Evolutionary conservation across 2,888 invertebrate species (phyloP).

Genomic region (Steromphala cineraria): DNA sequence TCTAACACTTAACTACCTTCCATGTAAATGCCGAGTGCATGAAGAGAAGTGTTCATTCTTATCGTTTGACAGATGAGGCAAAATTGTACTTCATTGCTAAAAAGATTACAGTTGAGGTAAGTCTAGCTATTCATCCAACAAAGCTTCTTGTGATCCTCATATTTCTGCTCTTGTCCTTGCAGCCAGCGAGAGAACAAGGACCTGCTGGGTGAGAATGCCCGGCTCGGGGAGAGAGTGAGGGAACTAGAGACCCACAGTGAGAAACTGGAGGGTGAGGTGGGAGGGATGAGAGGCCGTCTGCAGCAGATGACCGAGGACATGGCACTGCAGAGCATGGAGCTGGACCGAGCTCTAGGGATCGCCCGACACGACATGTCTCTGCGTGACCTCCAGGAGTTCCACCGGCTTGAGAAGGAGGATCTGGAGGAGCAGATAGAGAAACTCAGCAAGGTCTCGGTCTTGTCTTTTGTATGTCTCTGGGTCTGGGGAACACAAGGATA

Average conservation of each 20-base stretch:
- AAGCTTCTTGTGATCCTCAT: no score
- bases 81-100: no score
- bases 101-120: no score
- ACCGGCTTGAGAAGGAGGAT: constrained; percentile 17
- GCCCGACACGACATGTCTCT: constrained; percentile 22
- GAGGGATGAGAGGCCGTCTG: background rate
- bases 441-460: background rate
- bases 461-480: no score
- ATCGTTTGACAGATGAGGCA: no score
- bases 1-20: no score
- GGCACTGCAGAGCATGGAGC: background rate
- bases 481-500: no score
- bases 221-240: constrained; percentile 8
- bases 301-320: background rate
- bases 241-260: constrained; percentile 24
- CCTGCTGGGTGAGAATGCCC: background rate
- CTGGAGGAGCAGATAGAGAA: constrained; percentile 20
- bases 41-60: no score
- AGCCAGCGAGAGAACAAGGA: background rate
- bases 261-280: constrained; percentile 20
- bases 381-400: constrained; percentile 22
- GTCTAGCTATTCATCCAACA: no score
- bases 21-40: no score
- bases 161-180: background rate
- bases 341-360: constrained; percentile 22